Evolutionary conservation across 2,888 invertebrate genomes (phyloP), one percentile per base, ranked within the genome.

Genomic region (Drosophila borborema): DNA sequence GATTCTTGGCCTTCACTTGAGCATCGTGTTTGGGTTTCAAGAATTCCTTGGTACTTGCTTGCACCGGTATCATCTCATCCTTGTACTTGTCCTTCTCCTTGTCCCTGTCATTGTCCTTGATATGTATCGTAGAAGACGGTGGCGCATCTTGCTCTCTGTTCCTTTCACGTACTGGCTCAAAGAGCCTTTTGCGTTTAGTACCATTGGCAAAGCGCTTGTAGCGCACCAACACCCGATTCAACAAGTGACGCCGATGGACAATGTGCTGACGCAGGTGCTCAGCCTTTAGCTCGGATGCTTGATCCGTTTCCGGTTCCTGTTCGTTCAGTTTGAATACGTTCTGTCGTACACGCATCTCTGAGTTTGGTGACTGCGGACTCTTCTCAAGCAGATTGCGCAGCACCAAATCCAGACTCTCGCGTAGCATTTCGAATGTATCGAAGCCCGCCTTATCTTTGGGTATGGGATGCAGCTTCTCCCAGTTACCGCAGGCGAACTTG

Each of bases 381-480:
- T 94, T 94, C 79, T 96, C 95, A 36, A 97, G 92, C 16, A 97
- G 92, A 78, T 96, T 95, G 89, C 94, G 95, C 49, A 97, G 92
- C 1, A 96, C 95, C 0, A 94, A 90, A 90, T 97, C 96, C 54
- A 97, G 93, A 82, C 96, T 97, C 93, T 98, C 97, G 81, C 97
- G 94, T 8, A 98, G 94, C 94, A 97, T 97, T 94, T 97, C 97
- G 92, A 98, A 98, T 0, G 97, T 98, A 84, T 98, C 98, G 92
- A 97, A 98, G 89, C 96, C 96, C 8, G 97, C 96, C 93, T 97
- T 97, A 88, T 98, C 98, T 59, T 97, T 96, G 3, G 98, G 98
- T 87, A 98, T 97, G 0, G 97, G 96, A 93, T 98, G 97, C 48
- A 95, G 94, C 59, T 95, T 95, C 40, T 96, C 95, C 98, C 98